Percentiles rank a stretch among this genome's conserved stretches.
Conservation (phyloP, 2,888 invertebrate species). For the Aphelenchoides bicaudatus region DNA sequence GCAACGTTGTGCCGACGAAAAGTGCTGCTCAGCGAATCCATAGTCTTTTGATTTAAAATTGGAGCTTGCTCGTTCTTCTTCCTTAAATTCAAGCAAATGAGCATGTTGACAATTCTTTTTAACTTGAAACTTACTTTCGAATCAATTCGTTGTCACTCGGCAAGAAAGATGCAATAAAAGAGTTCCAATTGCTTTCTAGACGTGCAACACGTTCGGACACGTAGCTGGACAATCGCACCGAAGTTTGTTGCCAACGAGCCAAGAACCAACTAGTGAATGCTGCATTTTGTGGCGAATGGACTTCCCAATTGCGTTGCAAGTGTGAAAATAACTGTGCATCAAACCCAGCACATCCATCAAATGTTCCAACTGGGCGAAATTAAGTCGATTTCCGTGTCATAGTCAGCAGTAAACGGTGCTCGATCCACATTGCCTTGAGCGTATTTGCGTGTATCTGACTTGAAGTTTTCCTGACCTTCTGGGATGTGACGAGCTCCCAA, state of each 20-base stretch:
- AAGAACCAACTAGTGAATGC: conserved; percentile 43
- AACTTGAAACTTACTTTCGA: conserved; percentile 21
- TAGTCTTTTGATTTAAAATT: not conserved
- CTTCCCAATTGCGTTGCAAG: conserved; percentile 53
- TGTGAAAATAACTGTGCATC: conserved; percentile 32
- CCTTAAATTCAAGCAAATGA: too few species aligned
- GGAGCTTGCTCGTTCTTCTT: conserved; percentile 10
- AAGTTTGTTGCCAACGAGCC: conserved; percentile 23
- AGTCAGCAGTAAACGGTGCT: conserved; percentile 16
- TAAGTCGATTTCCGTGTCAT: conserved; percentile 5
- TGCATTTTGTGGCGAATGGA: conserved; percentile 24
- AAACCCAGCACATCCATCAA: conserved; percentile 35
- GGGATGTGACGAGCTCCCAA: conserved; percentile 32
- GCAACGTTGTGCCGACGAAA: conserved; percentile 13
- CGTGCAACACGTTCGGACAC: conserved; percentile 32
- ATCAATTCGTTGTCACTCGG: conserved; percentile 39
- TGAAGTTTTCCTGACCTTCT: conserved; percentile 1
- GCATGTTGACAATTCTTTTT: not conserved
- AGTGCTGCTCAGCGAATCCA: conserved; percentile 4
- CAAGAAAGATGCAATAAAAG: conserved; percentile 38
- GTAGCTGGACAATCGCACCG: conserved; percentile 20
- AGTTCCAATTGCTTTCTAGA: conserved; percentile 46
- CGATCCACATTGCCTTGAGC: conserved; percentile 24
- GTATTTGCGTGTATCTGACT: conserved; percentile 28
- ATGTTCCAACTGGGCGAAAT: conserved; percentile 15